These are phyloP conservation scores for Cybosia mesomella DNA, from an alignment of 2,888 invertebrate species.

Conservation along the genomic window DNA sequence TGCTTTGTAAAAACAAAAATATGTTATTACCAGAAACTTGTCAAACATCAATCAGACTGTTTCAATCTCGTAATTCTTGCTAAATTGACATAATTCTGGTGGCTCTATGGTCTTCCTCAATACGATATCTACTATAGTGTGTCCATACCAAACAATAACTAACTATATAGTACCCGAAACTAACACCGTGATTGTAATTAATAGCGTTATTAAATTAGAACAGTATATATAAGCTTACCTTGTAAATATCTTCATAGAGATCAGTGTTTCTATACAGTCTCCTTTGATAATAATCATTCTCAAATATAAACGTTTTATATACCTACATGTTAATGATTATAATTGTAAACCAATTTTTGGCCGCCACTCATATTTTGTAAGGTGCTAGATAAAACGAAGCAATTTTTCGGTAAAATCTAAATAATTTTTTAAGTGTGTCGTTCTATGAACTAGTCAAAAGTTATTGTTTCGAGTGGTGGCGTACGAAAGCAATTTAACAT, in stretches of 20 bases:
- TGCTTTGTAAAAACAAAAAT: no score
- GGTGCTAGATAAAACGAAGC: slow-evolving; percentile 69
- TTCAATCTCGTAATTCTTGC: neutral
- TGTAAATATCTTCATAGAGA: slow-evolving; percentile 81
- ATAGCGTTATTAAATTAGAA: slow-evolving; percentile 62
- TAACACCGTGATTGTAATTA: slow-evolving; percentile 51
- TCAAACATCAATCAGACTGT: no score
- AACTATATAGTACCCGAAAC: slow-evolving; percentile 32
- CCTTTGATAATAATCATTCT: slow-evolving; percentile 78
- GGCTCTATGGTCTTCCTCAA: neutral
- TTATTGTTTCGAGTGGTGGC: slow-evolving; percentile 69
- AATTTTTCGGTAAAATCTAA: slow-evolving; percentile 33
- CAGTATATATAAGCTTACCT: slow-evolving; percentile 77
- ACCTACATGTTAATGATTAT: slow-evolving; percentile 59
- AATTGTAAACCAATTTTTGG: slow-evolving; percentile 44
- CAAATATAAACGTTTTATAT: slow-evolving; percentile 80
- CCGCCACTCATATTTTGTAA: slow-evolving; percentile 58
- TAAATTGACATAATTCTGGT: neutral
- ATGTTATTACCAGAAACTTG: no score
- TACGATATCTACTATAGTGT: slow-evolving; percentile 28
- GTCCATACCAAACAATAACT: slow-evolving; percentile 36
- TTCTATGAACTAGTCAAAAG: slow-evolving; percentile 83
- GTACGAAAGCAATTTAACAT: slow-evolving; percentile 55
- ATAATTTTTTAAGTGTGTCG: slow-evolving; percentile 54
- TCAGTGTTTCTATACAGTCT: slow-evolving; percentile 79